Base-by-base conservation (phyloP, 2,797 vertebrate species). In the Macropodus opercularis region DNA sequence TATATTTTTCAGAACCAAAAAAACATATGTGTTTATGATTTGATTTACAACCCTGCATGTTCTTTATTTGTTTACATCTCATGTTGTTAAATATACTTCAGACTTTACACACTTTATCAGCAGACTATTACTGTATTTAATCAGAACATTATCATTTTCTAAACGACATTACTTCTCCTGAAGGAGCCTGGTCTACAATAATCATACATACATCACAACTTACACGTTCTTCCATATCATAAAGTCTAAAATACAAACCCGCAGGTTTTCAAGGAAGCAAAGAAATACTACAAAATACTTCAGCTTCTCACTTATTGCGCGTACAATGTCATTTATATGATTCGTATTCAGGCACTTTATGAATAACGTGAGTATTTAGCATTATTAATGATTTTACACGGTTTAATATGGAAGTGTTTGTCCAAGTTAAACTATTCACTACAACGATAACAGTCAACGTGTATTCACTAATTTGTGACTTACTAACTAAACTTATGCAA, bases 1-100 rank as follows among this genome's bases (percentile, higher is more conserved):
- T 21, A 54, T 58, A 36, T 54, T 40, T 68, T 77, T 59, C 69
- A 32, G 51, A 42, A 46, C 17, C 65, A 54, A 54, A 69, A 70
- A 64, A 70, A 24, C n/a, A 22, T 36, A n/a, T 32, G 11, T 12
- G 3, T 3, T 32, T 13, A 32, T 12, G 36, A 7, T 74, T 68
- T 64, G 18, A 53, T 55, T 24, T 53, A 17, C 53, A 32, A 22
- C 7, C 35, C 39, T 41, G 38, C 11, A 17, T 40, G 46, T 56
- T 34, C 47, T 43, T 5, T 8, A n/a, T 57, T 55, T 62, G 27
- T 23, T 34, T 47, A 17, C 18, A 6, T 10, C 22, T 5, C 11
- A 13, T 26, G 15, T 38, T 22, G 26, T 47, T 47, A 31, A 22
- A 50, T 15, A 35, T 1, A 10, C 8, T 2, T 11, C 17, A 49